These are phyloP conservation scores for Lepidurus arcticus DNA, from an alignment of 1,140 invertebrate genomes.

Conservation along the genomic window DNA sequence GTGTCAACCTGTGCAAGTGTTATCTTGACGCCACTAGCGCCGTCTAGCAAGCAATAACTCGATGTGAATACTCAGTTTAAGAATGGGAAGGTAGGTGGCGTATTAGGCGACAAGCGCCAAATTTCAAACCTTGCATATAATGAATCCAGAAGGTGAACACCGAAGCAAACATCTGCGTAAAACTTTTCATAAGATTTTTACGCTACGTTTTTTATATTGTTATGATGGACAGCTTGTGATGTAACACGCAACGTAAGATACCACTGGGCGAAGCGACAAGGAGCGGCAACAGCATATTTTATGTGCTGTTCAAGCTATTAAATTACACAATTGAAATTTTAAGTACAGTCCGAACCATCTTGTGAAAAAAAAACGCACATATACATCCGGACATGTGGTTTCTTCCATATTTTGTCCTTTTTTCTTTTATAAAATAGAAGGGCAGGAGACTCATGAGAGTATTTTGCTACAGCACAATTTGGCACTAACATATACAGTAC, in stretches of 20 bases:
- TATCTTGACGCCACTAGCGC: no score
- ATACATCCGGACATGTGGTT: constrained; percentile 7
- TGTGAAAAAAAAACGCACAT: background rate
- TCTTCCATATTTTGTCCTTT: background rate
- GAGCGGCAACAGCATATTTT: constrained; percentile 9
- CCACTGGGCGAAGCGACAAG: constrained; percentile 16
- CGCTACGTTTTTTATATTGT: constrained; percentile 7
- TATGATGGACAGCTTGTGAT: constrained; percentile 10
- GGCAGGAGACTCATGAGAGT: constrained; percentile 18
- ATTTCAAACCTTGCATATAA: background rate
- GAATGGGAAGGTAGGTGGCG: background rate
- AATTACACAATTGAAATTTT: constrained; percentile 13
- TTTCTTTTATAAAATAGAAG: constrained; percentile 22
- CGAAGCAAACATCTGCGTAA: background rate
- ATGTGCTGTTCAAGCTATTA: constrained; percentile 16
- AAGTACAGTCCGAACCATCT: constrained; percentile 18
- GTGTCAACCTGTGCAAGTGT: no score
- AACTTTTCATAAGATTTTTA: background rate
- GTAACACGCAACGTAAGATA: constrained; percentile 9
- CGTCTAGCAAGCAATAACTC: no score
- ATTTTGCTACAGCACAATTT: constrained; percentile 22
- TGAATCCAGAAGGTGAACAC: background rate
- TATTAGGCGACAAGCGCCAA: background rate
- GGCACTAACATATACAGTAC: constrained; percentile 17
- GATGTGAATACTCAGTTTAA: no score